Evolutionary conservation across 1,140 invertebrate species (phyloP).

Genomic region (Sycophaga agraensis): DNA sequence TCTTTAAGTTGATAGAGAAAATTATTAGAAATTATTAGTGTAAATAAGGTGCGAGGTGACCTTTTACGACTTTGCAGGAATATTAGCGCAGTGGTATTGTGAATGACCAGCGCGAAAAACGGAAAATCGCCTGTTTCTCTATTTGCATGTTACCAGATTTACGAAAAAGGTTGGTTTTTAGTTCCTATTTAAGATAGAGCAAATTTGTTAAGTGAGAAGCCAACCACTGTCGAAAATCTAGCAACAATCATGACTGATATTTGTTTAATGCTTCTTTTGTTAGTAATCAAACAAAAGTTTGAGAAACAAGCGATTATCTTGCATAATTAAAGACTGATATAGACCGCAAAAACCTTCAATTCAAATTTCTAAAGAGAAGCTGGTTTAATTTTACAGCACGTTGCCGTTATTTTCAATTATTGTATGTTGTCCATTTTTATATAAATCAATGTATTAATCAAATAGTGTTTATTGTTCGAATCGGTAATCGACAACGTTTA

Average conservation of each 20-base stretch:
- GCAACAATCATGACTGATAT: conserved; percentile 2
- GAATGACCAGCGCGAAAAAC: background rate
- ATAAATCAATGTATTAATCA: background rate
- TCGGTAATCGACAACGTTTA: background rate
- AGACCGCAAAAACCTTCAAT: conserved; percentile 8
- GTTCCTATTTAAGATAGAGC: no score
- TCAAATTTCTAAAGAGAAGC: background rate
- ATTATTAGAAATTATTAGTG: conserved; percentile 14
- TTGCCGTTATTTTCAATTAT: no score
- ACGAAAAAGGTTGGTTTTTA: conserved; percentile 13
- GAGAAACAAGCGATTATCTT: background rate
- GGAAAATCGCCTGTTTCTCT: conserved; percentile 1
- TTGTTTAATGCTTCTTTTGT: background rate
- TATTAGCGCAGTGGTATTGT: background rate
- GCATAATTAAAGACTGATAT: conserved; percentile 15
- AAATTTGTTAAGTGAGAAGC: no score
- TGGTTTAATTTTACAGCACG: conserved; percentile 9
- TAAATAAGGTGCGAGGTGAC: conserved; percentile 1
- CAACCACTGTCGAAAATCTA: no score
- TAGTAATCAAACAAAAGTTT: background rate
- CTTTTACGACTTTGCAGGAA: background rate
- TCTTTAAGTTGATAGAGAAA: conserved; percentile 25
- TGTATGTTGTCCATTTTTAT: conserved; percentile 6
- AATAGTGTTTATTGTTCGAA: background rate
- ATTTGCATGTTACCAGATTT: background rate